Evolutionary conservation across 2,113 vertebrate species (phyloP).

Genomic region (Clarias batrachus): DNA sequence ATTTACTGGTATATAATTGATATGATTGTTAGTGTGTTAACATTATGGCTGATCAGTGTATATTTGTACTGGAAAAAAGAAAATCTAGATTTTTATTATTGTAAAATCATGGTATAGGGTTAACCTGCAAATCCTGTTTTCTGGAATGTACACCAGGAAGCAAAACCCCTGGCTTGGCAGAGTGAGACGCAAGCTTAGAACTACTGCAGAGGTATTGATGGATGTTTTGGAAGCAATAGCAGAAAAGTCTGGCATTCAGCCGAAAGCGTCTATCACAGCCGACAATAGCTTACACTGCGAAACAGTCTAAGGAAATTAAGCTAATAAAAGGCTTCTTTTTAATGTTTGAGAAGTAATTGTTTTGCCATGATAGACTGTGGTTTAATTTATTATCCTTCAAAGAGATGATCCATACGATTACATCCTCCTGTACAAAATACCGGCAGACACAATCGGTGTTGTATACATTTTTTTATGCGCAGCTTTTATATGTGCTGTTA

Average conservation of each 20-base stretch:
- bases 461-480: not conserved
- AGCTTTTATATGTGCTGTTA: not conserved
- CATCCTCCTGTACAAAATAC: not conserved
- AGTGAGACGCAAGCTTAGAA: not conserved
- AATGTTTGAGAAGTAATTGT: not conserved
- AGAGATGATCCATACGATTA: not conserved
- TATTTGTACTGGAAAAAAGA: not conserved
- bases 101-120: not conserved
- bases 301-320: constrained; percentile 6
- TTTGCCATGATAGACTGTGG: not conserved
- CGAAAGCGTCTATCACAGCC: constrained; percentile 5
- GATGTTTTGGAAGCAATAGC: constrained; percentile 19
- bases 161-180: not conserved
- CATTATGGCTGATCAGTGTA: not conserved
- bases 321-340: constrained; percentile 25
- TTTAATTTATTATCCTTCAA: constrained; percentile 4
- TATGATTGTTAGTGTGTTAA: too few relatives aligned
- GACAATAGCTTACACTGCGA: constrained; percentile 27
- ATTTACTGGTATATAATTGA: too few relatives aligned
- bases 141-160: not conserved
- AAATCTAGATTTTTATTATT: not conserved
- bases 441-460: not conserved
- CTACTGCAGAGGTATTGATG: constrained; percentile 34
- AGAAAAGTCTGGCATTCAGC: constrained; percentile 15
- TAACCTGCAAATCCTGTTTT: not conserved